Percentiles rank a stretch among this genome's conserved stretches.
Evolutionary conservation across 2,888 invertebrate genomes (phyloP).

Genomic region (Drosophila histrio): DNA sequence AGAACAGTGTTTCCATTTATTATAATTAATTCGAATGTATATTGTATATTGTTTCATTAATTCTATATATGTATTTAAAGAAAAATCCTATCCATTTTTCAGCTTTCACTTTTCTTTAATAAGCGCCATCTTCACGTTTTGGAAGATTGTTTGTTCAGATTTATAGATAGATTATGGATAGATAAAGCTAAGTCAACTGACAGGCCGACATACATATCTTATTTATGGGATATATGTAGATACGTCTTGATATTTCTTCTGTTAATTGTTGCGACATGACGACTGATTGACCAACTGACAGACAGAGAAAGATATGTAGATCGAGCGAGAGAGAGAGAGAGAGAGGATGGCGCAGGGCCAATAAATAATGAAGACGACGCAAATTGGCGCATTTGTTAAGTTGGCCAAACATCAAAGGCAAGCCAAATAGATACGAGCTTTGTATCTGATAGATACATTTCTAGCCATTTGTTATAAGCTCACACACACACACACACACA

Average conservation of each 20-base stretch:
- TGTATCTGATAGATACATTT: conserved; percentile 24
- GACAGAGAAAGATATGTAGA: conserved; percentile 10
- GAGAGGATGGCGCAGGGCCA: conserved; percentile 42
- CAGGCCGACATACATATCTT: conserved; percentile 6
- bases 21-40: too few relatives aligned
- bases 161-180: neutral
- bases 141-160: neutral
- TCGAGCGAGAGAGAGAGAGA: conserved; percentile 8
- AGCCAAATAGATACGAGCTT: conserved; percentile 6
- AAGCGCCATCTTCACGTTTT: neutral
- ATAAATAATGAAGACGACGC: conserved; percentile 34
- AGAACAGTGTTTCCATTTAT: too few relatives aligned
- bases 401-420: conserved; percentile 49
- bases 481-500: neutral
- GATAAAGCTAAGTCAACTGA: neutral
- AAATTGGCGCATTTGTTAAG: conserved; percentile 54
- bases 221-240: conserved; percentile 1
- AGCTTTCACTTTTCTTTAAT: neutral
- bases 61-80: too few relatives aligned
- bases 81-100: neutral
- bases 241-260: conserved; percentile 11
- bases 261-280: conserved; percentile 26
- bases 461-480: neutral
- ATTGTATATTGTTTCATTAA: too few relatives aligned
- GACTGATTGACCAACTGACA: conserved; percentile 21